Base-by-base conservation (phyloP, 2,888 invertebrate species). In the Hoplodrina blanda region DNA sequence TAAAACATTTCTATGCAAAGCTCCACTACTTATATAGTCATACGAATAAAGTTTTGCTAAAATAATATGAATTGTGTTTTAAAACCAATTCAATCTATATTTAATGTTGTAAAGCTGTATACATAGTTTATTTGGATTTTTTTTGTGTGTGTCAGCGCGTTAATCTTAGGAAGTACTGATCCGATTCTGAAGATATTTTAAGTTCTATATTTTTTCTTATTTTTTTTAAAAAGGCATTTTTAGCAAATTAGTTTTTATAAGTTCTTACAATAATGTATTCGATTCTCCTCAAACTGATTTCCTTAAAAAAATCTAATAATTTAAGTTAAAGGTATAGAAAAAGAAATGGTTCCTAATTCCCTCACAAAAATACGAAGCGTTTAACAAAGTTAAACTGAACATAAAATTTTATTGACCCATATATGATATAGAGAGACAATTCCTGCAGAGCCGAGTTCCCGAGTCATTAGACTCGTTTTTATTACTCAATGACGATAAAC, bases 381-480 rank as follows among this genome's bases (percentile, higher is more conserved):
- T 95, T 95, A 95, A 95, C 92, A 90, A 93, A 95, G 91, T 95
- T 94, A 92, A 95, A 95, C 94, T 94, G 93, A 87, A 92, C 93
- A 95, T 96, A 95, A 96, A 95, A 95, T 95, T 95, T 96, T 96
- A 96, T 95, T 94, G 91, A 94, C 92, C 93, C 94, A 93, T 94
- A 94, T 95, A 95, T 94, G 95, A 96, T 93, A 93, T 95, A 95
- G 94, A 94, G 91, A 94, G 92, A 94, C 94, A 94, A 93, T 94
- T 86, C 90, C 89, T 83, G 87, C 86, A 90, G 89, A 87, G 91
- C 90, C 89, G 84, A 88, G 88, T 93, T 95, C 91, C 87, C 94
- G 94, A 91, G 92, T 95, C 96, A 96, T 96, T 95, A 95, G 95
- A 89, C 93, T 91, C 91, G 88, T 93, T 95, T 95, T 96, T 96